Conservation (phyloP, 2,888 invertebrate genomes). For the Fragum sueziense region DNA sequence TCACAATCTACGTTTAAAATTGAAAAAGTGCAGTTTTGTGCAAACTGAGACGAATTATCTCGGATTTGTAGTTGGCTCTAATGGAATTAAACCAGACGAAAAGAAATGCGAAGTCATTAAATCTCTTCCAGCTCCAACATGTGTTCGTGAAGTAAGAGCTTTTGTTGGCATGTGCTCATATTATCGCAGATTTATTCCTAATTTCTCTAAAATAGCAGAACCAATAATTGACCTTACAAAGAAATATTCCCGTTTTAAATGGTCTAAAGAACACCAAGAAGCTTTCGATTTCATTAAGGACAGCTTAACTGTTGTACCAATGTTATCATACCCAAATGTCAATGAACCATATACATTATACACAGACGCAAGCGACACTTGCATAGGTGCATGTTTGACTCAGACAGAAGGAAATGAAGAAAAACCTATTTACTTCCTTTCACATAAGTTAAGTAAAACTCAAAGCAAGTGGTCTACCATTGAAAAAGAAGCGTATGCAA, state of each 20-base stretch:
- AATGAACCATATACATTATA: conserved; percentile 42
- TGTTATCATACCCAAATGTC: conserved; percentile 34
- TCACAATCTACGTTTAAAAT: conserved; percentile 32
- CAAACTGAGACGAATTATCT: conserved; percentile 43
- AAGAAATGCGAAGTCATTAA: conserved; percentile 36
- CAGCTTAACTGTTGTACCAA: conserved; percentile 27
- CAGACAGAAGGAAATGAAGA: conserved; percentile 28
- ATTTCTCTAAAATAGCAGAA: conserved; percentile 41
- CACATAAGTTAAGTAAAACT: conserved; percentile 24
- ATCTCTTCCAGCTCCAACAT: conserved; percentile 23
- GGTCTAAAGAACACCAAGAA: conserved; percentile 29
- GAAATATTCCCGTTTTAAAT: conserved; percentile 41
- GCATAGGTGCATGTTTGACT: conserved; percentile 25
- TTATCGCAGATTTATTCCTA: conserved; percentile 44
- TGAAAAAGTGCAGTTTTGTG: conserved; percentile 35
- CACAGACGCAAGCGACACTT: conserved; percentile 28
- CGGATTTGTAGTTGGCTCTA: conserved; percentile 30
- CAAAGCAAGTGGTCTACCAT: conserved; percentile 36
- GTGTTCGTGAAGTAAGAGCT: conserved; percentile 29
- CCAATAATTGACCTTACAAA: conserved; percentile 46
- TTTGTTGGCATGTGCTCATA: conserved; percentile 46
- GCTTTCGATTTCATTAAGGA: conserved; percentile 40
- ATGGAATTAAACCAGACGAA: conserved; percentile 36
- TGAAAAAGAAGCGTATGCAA: conserved; percentile 30
- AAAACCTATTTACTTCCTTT: conserved; percentile 34